These are phyloP conservation scores for Prochilodus magdalenae DNA, from an alignment of 2,113 vertebrate genomes.

Conservation along the genomic window DNA sequence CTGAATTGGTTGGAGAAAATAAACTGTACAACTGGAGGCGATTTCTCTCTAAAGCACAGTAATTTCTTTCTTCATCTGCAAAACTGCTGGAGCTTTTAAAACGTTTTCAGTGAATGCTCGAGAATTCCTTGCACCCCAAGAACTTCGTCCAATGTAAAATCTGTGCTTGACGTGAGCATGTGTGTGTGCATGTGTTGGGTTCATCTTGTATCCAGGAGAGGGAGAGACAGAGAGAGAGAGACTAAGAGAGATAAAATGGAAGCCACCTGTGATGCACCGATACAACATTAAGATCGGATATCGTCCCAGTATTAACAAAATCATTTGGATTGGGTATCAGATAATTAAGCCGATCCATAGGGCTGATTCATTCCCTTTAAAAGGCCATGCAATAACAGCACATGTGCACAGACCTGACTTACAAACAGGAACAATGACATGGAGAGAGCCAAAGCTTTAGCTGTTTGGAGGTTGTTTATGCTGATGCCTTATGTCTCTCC, in stretches of 20 bases:
- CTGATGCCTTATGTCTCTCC: too few species aligned
- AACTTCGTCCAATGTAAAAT: conserved; percentile 7
- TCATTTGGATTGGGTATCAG: too few species aligned
- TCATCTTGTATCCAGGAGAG: background rate
- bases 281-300: too few species aligned
- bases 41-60: conserved; percentile 34
- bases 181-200: background rate
- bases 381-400: too few species aligned
- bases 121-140: background rate
- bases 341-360: too few species aligned
- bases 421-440: too few species aligned
- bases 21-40: conserved; percentile 39
- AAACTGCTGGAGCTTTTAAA: conserved; percentile 48
- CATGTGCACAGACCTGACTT: too few species aligned
- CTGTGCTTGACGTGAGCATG: background rate
- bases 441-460: too few species aligned
- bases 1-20: conserved; percentile 34
- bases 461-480: too few species aligned
- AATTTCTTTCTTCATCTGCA: conserved; percentile 41
- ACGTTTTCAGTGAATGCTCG: conserved; percentile 18
- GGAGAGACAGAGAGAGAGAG: conserved; percentile 14
- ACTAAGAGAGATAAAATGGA: background rate
- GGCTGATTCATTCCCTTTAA: too few species aligned
- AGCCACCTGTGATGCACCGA: too few species aligned
- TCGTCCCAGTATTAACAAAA: too few species aligned